Evolutionary conservation across 2,797 vertebrate species (phyloP).

Genomic region (Anomalospiza imberbis): DNA sequence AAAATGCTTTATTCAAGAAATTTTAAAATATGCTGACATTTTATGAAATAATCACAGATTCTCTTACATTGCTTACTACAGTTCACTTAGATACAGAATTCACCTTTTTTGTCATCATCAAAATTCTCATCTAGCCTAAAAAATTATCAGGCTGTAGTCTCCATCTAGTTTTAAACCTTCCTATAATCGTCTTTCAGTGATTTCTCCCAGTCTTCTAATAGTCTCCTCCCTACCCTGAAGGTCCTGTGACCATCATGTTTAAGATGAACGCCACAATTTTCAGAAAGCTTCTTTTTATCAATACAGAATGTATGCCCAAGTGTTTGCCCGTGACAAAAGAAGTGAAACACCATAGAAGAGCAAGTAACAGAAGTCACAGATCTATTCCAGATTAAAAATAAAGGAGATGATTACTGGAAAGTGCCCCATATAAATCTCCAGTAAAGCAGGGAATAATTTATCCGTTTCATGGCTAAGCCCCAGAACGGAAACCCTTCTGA

Average conservation of each 20-base stretch:
- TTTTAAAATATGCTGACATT: background rate
- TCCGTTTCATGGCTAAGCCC: background rate
- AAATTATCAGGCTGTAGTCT: background rate
- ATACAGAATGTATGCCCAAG: background rate
- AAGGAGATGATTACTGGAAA: background rate
- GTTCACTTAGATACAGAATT: background rate
- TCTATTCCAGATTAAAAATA: background rate
- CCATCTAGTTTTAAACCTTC: background rate
- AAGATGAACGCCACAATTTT: background rate
- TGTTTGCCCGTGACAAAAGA: background rate
- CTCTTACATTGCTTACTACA: background rate
- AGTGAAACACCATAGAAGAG: background rate
- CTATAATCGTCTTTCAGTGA: background rate
- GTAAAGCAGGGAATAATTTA: background rate
- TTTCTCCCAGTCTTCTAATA: background rate
- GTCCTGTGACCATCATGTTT: background rate
- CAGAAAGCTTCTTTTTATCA: background rate
- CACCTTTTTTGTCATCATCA: background rate
- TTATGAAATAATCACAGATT: background rate
- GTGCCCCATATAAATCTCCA: background rate
- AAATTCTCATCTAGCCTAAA: background rate
- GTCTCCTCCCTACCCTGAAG: background rate
- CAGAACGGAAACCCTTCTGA: background rate
- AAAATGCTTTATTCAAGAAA: background rate
- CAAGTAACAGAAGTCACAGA: background rate